Percentiles rank a stretch among this genome's conserved stretches.
phyloP scores from a whole-genome alignment of 2,888 invertebrate species.

The Tethea ocularis region DNA sequence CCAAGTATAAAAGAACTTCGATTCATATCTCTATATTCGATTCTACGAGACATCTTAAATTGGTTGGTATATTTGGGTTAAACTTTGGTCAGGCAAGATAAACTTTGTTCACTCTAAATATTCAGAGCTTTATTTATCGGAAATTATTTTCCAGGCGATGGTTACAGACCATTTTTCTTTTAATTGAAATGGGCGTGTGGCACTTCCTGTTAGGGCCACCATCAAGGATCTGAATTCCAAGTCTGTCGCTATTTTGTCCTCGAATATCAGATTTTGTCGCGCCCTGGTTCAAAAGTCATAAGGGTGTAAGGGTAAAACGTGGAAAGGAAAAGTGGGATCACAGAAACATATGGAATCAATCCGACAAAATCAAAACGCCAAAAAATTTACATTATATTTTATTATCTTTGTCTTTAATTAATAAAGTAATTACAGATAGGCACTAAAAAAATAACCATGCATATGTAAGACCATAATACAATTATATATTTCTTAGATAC shows the following conservation, averaged over 20 bases:
- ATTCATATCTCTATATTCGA: background rate
- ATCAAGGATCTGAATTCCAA: no score
- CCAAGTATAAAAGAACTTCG: background rate
- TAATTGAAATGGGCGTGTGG: no score
- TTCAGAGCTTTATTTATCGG: no score
- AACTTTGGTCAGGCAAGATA: no score
- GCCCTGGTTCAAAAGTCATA: no score
- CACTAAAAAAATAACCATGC: slow-evolving; percentile 84
- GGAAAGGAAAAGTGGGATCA: background rate
- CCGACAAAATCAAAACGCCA: slow-evolving; percentile 43
- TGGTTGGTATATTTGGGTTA: background rate
- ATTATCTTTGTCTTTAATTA: slow-evolving; percentile 84
- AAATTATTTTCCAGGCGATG: no score
- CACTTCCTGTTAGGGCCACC: no score
- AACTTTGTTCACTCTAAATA: no score
- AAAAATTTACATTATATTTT: slow-evolving; percentile 79
- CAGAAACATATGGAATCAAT: background rate
- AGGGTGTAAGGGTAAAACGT: no score
- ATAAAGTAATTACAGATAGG: slow-evolving; percentile 84
- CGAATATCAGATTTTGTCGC: no score
- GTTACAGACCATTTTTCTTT: no score
- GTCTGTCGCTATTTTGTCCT: no score
- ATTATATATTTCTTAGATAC: slow-evolving; percentile 79
- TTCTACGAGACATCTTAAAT: background rate
- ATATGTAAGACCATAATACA: slow-evolving; percentile 81